phyloP scores from a whole-genome alignment of 2,888 invertebrate species.

The Scaptomyza parva region DNA sequence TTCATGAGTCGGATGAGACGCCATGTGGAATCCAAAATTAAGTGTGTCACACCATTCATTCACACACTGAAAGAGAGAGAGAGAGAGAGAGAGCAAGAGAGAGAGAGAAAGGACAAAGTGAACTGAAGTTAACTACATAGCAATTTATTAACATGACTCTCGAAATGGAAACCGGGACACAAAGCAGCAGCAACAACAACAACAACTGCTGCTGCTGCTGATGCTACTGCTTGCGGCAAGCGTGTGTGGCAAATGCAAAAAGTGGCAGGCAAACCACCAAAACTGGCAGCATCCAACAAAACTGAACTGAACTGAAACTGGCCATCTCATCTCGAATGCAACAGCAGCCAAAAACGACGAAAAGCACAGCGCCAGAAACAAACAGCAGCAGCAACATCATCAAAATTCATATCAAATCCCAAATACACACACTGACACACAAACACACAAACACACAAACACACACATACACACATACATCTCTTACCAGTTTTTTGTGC shows the following conservation, averaged over 20 bases:
- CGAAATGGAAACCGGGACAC: conserved; percentile 40
- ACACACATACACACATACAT: not conserved
- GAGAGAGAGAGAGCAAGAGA: not conserved
- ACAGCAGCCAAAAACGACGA: not conserved
- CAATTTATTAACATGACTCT: conserved; percentile 66
- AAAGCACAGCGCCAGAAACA: too few species aligned
- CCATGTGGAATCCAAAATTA: conserved; percentile 59
- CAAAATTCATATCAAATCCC: conserved; percentile 56
- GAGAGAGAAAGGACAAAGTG: conserved; percentile 11
- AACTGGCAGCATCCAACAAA: too few species aligned
- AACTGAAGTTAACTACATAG: conserved; percentile 57
- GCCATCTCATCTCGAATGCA: conserved; percentile 1
- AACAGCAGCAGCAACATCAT: conserved; percentile 20
- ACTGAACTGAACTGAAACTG: conserved; percentile 19
- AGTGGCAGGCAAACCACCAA: conserved; percentile 13
- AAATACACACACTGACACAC: conserved; percentile 13
- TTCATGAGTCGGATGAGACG: conserved; percentile 58
- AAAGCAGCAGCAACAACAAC: conserved; percentile 4
- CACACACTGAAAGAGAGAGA: not conserved
- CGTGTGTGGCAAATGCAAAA: conserved; percentile 1
- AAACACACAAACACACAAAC: not conserved
- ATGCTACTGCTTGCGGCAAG: not conserved
- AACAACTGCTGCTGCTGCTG: not conserved
- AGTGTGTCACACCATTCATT: conserved; percentile 59
- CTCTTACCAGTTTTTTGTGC: too few species aligned